Percentiles rank a stretch among this genome's conserved stretches.
phyloP scores from a whole-genome alignment of 2,113 vertebrate species.

The Takifugu flavidus region DNA sequence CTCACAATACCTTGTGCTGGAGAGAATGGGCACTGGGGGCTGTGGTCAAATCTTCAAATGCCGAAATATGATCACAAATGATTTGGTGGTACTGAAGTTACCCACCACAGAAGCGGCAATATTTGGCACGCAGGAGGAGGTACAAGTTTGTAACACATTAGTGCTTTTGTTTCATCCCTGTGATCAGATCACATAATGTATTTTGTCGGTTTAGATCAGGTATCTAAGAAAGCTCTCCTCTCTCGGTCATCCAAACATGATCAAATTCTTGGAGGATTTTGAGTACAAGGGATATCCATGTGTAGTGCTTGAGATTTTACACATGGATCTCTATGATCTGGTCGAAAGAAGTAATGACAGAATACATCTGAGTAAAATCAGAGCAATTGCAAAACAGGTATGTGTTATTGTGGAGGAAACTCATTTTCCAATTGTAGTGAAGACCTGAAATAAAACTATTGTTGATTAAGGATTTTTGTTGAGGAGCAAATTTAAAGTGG shows the following conservation, averaged over 20 bases:
- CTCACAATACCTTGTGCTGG: not conserved
- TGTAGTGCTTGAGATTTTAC: not conserved
- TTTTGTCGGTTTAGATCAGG: not conserved
- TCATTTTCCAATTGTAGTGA: not conserved
- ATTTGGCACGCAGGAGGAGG: not conserved
- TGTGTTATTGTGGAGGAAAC: not conserved
- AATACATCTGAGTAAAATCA: not conserved
- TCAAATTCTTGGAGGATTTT: not conserved
- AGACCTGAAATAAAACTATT: not conserved
- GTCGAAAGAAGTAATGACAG: not conserved
- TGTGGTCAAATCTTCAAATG: not conserved
- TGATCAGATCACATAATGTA: not conserved
- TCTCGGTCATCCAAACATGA: not conserved
- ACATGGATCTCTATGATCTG: not conserved
- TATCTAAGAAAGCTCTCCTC: not conserved
- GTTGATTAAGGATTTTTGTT: not conserved
- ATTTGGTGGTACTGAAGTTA: not conserved
- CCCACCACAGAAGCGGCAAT: no score
- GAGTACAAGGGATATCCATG: not conserved
- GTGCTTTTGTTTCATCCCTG: not conserved
- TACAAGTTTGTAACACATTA: not conserved
- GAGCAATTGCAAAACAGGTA: constrained; percentile 10
- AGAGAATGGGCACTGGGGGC: not conserved
- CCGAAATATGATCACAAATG: not conserved
- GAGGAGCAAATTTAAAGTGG: no score